Evolutionary conservation across 2,797 vertebrate species (phyloP), one percentile per base, ranked within the genome.

Genomic region (Muraenolepis orangiensis): DNA sequence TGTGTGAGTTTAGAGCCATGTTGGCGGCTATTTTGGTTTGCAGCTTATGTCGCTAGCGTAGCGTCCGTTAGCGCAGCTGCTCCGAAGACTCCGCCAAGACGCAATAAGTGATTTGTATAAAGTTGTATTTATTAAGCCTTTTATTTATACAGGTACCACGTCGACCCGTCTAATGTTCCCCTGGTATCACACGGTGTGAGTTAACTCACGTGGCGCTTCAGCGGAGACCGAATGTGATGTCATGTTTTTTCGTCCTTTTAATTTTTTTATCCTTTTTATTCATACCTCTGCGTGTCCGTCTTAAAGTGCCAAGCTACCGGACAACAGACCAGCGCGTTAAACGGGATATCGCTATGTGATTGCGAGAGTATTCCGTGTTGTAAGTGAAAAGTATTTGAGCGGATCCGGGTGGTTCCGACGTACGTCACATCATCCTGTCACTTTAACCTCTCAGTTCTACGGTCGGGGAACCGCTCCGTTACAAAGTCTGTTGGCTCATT

Each of bases 61-160:
- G 51, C 51, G 51, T 57, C 51, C 51, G 51, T 23, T 57, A n/a
- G 20, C 51, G 3, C 51, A 8, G 51, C 51, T 20, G 76, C 71
- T 31, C 69, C 34, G 84, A 77, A 40, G 71, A 70, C 76, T 71
- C 51, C 68, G 64, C 20, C 73, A 72, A 42, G 61, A 77, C 72
- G 69, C 26, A 73, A 74, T 23, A 34, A 76, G 70, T 66, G 64
- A 66, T 66, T 66, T 66, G 29, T 66, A 66, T 76, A 75, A 10
- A 68, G 70, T 80, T 8, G 10, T 77, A 74, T 78, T 78, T 81
- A 70, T 81, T 75, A 51, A 51, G 66, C 72, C 46, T 57, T n/a
- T 75, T 70, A 77, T 76, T 70, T 69, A 69, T 57, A 30, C 73
- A 68, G 66, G 26, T 31, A 69, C 31, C 32, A n/a, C n/a, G 64